Evolutionary conservation across 1,140 invertebrate species (phyloP).

Genomic region (Hormaphis cornu): DNA sequence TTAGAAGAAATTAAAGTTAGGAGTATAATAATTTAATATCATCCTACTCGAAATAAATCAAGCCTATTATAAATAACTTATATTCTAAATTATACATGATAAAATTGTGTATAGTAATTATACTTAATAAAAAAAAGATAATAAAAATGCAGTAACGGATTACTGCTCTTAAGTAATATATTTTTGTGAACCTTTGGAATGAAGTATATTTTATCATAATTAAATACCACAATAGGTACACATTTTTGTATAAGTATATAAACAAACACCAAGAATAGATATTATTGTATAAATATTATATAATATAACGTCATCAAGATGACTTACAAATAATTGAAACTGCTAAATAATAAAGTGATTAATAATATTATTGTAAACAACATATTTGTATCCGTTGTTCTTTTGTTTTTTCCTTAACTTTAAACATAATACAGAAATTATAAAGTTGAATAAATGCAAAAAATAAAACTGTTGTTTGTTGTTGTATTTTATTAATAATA

Average conservation of each 20-base stretch:
- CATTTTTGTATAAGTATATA: too few relatives aligned
- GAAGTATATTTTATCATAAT: background rate
- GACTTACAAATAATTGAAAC: background rate
- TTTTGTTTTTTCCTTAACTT: too few relatives aligned
- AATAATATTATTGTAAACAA: background rate
- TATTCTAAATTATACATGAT: background rate
- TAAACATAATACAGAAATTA: too few relatives aligned
- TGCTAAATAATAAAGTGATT: background rate
- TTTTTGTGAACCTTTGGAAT: conserved; percentile 2
- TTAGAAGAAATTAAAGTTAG: conserved; percentile 4
- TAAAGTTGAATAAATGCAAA: too few relatives aligned
- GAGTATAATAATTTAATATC: conserved; percentile 6
- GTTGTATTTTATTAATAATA: too few relatives aligned
- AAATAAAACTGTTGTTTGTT: too few relatives aligned
- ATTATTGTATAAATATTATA: background rate
- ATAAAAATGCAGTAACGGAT: background rate
- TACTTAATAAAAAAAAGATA: background rate
- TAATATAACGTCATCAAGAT: too few relatives aligned
- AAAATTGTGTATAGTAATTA: background rate
- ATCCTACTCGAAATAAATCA: conserved; percentile 3
- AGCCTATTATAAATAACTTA: conserved; percentile 15
- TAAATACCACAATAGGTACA: background rate
- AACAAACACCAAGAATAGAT: background rate
- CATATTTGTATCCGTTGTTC: too few relatives aligned
- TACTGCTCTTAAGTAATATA: background rate